These are phyloP conservation scores for Alethe castanea DNA, from an alignment of 2,113 vertebrate genomes.

Conservation along the genomic window DNA sequence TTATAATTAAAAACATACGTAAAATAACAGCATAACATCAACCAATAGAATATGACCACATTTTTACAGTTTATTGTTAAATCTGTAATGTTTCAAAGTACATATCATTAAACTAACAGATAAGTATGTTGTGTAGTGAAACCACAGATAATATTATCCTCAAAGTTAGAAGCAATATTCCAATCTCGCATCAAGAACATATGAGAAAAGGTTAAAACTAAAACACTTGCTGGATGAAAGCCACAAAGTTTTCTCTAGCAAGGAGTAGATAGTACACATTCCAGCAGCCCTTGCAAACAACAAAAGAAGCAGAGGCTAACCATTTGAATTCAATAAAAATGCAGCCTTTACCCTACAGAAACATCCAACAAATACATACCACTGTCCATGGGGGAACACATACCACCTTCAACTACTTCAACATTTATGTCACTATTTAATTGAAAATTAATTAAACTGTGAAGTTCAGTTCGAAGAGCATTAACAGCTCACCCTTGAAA, in stretches of 20 bases:
- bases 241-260: neutral
- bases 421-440: neutral
- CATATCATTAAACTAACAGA: neutral
- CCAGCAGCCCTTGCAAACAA: neutral
- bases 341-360: neutral
- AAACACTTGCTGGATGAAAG: neutral
- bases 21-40: neutral
- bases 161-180: neutral
- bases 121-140: neutral
- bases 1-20: neutral
- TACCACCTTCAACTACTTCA: neutral
- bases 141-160: neutral
- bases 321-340: neutral
- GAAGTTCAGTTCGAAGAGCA: neutral
- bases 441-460: neutral
- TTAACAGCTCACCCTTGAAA: neutral
- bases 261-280: neutral
- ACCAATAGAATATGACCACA: neutral
- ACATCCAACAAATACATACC: neutral
- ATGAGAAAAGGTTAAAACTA: neutral
- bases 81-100: neutral
- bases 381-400: neutral
- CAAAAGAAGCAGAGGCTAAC: neutral
- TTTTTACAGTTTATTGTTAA: neutral
- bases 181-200: neutral